Evolutionary conservation across 1,140 invertebrate species (phyloP).

Genomic region (Dendroctonus ponderosae): DNA sequence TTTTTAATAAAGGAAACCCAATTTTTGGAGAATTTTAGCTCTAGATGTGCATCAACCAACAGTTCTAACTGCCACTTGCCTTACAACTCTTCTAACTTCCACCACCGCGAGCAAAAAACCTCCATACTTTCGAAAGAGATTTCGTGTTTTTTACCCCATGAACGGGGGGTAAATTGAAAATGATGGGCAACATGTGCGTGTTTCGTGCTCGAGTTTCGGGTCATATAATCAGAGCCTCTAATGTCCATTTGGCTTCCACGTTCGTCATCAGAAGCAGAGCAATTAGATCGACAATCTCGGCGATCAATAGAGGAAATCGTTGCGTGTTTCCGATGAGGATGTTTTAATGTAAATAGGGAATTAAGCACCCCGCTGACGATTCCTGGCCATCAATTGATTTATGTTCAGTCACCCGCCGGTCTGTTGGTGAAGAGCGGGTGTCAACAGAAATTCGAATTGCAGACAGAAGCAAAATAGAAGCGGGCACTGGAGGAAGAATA

Average conservation of each 20-base stretch:
- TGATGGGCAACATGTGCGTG: conserved; percentile 13
- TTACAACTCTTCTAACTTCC: no score
- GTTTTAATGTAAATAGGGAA: conserved; percentile 41
- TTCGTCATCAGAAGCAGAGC: conserved; percentile 33
- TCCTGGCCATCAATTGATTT: not conserved
- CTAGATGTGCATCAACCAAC: no score
- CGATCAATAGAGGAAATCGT: conserved; percentile 47
- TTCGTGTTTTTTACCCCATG: no score
- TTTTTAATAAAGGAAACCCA: no score
- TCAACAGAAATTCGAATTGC: not conserved
- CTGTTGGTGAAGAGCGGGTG: not conserved
- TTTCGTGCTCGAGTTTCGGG: conserved; percentile 22
- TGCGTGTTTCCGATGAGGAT: conserved; percentile 31
- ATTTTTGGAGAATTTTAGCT: no score
- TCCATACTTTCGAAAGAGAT: no score
- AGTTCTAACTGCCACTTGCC: no score
- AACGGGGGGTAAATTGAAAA: no score
- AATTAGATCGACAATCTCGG: conserved; percentile 46
- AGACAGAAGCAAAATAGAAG: not conserved
- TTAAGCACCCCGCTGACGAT: not conserved
- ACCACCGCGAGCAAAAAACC: no score
- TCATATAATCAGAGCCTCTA: conserved; percentile 33
- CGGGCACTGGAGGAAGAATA: not conserved
- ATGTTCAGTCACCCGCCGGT: not conserved
- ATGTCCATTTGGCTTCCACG: conserved; percentile 36